Percentiles rank a stretch among this genome's conserved stretches.
These are phyloP conservation scores for Otis tarda DNA, from an alignment of 2,113 vertebrate genomes.

Conservation along the genomic window DNA sequence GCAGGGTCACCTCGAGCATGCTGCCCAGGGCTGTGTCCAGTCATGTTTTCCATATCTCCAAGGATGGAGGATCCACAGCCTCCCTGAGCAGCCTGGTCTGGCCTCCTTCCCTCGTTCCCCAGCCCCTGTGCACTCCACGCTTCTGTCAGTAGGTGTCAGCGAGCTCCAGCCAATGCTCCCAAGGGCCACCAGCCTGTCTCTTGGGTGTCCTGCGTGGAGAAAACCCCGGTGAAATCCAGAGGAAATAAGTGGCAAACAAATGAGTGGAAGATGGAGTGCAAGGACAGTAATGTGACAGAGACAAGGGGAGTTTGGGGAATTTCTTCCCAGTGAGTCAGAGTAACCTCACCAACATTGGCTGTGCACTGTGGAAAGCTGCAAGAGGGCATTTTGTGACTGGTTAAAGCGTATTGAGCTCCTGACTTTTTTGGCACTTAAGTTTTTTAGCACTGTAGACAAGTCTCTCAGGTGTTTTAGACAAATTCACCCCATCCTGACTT, in stretches of 20 bases:
- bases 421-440: neutral
- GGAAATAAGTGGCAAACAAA: neutral
- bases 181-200: neutral
- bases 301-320: neutral
- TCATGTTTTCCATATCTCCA: neutral
- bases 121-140: neutral
- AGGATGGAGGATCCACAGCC: neutral
- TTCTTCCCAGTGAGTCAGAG: neutral
- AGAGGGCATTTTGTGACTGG: neutral
- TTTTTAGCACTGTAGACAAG: neutral
- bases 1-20: neutral
- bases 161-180: neutral
- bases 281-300: neutral
- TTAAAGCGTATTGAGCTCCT: neutral
- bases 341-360: rapidly evolving
- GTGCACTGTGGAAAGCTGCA: neutral
- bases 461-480: neutral
- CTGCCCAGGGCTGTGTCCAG: neutral
- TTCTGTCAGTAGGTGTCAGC: neutral
- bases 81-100: neutral
- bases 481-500: neutral
- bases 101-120: neutral
- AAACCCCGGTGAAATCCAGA: neutral
- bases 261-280: neutral
- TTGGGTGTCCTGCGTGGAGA: rapidly evolving